Evolutionary conservation across 2,888 invertebrate genomes (phyloP).

Genomic region (Petrophora chlorosata): DNA sequence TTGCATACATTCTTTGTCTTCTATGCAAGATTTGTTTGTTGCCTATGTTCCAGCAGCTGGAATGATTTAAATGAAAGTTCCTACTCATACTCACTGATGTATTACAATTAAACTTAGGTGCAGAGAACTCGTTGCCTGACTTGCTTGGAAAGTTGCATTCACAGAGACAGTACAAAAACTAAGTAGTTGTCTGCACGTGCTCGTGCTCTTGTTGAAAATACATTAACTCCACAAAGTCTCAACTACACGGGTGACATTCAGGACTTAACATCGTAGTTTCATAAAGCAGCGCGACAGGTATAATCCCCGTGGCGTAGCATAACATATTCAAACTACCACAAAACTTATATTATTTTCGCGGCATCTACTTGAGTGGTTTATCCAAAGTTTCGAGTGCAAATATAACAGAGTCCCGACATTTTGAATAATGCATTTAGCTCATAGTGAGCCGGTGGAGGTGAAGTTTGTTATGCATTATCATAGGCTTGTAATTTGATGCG

Average conservation of each 20-base stretch:
- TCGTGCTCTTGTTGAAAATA: conserved; percentile 34
- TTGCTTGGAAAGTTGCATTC: neutral
- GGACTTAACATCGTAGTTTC: conserved; percentile 52
- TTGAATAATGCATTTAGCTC: conserved; percentile 68
- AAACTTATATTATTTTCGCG: conserved; percentile 70
- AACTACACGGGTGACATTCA: conserved; percentile 31
- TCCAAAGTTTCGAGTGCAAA: conserved; percentile 74
- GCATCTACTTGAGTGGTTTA: conserved; percentile 62
- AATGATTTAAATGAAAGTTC: no score
- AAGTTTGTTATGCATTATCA: conserved; percentile 43
- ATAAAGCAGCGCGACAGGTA: conserved; percentile 48
- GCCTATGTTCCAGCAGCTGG: no score
- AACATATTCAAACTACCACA: conserved; percentile 41
- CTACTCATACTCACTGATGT: no score
- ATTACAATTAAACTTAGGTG: no score
- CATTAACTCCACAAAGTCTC: conserved; percentile 39
- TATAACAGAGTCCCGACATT: conserved; percentile 63
- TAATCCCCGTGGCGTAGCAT: conserved; percentile 48
- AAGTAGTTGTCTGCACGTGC: conserved; percentile 9
- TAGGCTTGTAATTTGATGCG: conserved; percentile 45
- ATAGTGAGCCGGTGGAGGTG: conserved; percentile 47
- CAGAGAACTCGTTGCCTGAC: no score
- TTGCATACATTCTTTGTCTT: no score
- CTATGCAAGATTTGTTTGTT: no score
- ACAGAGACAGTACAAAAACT: neutral